Conservation (phyloP, 2,113 vertebrate genomes). For the Sapayoa aenigma region DNA sequence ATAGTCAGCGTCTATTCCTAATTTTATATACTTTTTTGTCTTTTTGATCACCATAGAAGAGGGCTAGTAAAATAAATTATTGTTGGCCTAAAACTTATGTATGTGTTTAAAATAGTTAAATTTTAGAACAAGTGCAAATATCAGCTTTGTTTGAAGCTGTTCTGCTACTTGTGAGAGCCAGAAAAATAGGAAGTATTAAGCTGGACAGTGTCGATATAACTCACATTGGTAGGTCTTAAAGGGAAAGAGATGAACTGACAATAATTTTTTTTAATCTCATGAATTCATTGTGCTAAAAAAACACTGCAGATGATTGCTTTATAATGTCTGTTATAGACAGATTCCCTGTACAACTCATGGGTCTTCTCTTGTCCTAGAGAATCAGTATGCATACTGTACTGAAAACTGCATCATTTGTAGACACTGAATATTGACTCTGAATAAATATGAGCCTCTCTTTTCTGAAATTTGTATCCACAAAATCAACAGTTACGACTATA, state of each 20-base stretch:
- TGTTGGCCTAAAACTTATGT: background rate
- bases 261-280: background rate
- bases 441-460: background rate
- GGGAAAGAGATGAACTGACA: background rate
- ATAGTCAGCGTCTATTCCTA: background rate
- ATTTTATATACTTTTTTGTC: background rate
- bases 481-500: background rate
- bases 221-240: background rate
- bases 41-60: background rate
- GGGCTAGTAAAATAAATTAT: background rate
- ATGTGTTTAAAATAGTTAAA: background rate
- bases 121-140: background rate
- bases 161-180: background rate
- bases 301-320: background rate
- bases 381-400: background rate
- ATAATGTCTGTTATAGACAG: background rate
- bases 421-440: background rate
- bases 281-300: background rate
- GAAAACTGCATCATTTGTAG: background rate
- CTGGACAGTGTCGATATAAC: background rate
- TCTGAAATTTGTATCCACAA: background rate
- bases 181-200: background rate
- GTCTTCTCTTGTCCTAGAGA: background rate
- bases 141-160: background rate
- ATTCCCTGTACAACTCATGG: background rate